Evolutionary conservation across 2,113 vertebrate genomes (phyloP), one percentile per base, ranked within the genome.

Genomic region (Cyrtonyx montezumae): DNA sequence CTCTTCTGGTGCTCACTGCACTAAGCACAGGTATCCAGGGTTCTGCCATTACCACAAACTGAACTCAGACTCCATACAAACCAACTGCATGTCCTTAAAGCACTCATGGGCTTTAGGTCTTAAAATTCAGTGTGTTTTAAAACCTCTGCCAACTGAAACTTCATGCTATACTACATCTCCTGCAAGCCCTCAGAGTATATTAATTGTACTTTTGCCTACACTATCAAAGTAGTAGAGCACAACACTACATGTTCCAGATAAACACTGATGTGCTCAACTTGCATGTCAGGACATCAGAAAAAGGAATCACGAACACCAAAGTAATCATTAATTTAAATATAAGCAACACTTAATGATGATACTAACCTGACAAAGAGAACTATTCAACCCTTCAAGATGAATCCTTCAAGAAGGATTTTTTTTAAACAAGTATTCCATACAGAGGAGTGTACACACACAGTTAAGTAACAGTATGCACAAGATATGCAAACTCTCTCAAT

Each of bases 261-360:
- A 21, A 67, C 23, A 74, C 5, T 20, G 15, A 61, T 7, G 26
- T 6, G 11, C 30, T 78, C 28, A 67, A 34, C 0, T 0, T 18
- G 61, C 42, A 36, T 36, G 34, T 73, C 63, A 55, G 37, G n/a
- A 79, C 85, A 51, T 28, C 49, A 86, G 23, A 62, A 75, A 42
- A 66, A 13, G 7, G 3, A 15, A 59, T 26, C 34, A 42, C 4
- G 8, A 28, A 61, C 18, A 8, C 28, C 43, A 83, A 75, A 82
- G 11, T 5, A n/a, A n/a, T n/a, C n/a, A 83, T 71, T 76, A 79
- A 13, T 62, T 3, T 59, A 9, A 58, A 26, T 26, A 45, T 18
- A 8, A 77, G 18, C 19, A 79, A 67, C 32, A 87, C 53, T 69
- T 20, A 71, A 79, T 1, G 3, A 66, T 40, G n/a, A 12, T 75